Evolutionary conservation across 2,113 vertebrate species (phyloP).

Genomic region (Tylochromis polylepis): DNA sequence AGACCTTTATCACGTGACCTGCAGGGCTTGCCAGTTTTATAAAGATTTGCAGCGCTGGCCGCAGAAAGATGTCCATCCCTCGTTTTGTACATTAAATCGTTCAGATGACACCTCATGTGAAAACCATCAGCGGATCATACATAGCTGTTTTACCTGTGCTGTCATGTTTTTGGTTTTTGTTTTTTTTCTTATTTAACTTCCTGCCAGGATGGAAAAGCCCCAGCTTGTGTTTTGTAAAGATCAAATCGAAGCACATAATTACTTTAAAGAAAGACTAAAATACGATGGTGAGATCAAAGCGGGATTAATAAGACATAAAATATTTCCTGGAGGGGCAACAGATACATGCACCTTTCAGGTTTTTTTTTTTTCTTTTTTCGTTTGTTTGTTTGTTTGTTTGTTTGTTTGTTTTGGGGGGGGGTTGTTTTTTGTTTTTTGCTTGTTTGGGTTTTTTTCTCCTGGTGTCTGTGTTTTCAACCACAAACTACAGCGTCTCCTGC

Average conservation of each 20-base stretch:
- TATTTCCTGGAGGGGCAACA: background rate
- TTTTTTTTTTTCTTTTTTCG: background rate
- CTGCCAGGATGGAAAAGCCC: background rate
- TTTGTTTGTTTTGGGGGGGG: no score
- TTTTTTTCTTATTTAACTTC: background rate
- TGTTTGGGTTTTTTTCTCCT: background rate
- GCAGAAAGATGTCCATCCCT: background rate
- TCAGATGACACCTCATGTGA: background rate
- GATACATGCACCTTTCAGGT: background rate
- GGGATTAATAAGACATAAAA: background rate
- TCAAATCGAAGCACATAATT: background rate
- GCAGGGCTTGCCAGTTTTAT: background rate
- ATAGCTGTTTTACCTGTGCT: conserved; percentile 6
- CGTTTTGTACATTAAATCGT: conserved; percentile 2
- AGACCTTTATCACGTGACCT: background rate
- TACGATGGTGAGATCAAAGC: background rate
- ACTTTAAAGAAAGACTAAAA: background rate
- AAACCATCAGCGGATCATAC: background rate
- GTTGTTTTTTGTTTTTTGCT: background rate
- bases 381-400: background rate
- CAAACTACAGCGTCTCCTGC: background rate
- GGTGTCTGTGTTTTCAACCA: background rate
- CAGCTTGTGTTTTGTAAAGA: background rate
- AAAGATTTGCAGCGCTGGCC: background rate
- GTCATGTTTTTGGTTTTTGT: background rate